These are phyloP conservation scores for Macrosoma leucophasiata DNA, from an alignment of 2,888 invertebrate species.

Conservation along the genomic window DNA sequence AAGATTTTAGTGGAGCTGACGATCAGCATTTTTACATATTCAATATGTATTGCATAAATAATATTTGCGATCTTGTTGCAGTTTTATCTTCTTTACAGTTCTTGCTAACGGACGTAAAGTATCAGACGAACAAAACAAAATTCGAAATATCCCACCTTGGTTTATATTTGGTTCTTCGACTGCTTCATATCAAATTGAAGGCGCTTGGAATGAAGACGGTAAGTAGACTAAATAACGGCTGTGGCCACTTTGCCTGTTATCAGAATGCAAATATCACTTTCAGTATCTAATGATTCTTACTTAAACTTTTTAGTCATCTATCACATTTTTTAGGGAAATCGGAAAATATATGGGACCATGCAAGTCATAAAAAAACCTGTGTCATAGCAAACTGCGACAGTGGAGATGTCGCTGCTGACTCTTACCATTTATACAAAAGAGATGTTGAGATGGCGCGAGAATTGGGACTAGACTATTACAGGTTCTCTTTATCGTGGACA, in stretches of 20 bases:
- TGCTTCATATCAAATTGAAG: constrained; percentile 69
- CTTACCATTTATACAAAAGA: constrained; percentile 75
- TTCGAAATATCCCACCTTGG: constrained; percentile 34
- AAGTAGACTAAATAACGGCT: too few species aligned
- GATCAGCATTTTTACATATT: too few species aligned
- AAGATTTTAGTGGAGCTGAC: too few species aligned
- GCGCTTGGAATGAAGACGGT: constrained; percentile 66
- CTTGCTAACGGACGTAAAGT: too few species aligned
- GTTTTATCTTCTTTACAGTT: too few species aligned
- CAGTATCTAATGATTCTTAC: background rate
- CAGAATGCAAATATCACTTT: background rate
- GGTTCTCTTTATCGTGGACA: constrained; percentile 78
- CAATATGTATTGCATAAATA: too few species aligned
- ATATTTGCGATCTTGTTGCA: too few species aligned
- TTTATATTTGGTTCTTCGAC: constrained; percentile 44
- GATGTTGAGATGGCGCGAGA: constrained; percentile 62
- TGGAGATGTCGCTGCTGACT: constrained; percentile 75
- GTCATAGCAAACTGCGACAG: constrained; percentile 67
- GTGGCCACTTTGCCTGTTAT: constrained; percentile 25
- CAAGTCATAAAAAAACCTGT: constrained; percentile 62
- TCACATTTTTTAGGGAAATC: constrained; percentile 56
- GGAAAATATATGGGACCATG: constrained; percentile 78
- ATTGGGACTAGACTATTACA: constrained; percentile 64
- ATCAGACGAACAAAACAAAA: constrained; percentile 24
- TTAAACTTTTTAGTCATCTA: background rate